A percentile compares a stretch with the other conserved stretches of the same genome.
These are phyloP conservation scores for Monopterus albus DNA, from an alignment of 2,113 vertebrate species.

Conservation along the genomic window DNA sequence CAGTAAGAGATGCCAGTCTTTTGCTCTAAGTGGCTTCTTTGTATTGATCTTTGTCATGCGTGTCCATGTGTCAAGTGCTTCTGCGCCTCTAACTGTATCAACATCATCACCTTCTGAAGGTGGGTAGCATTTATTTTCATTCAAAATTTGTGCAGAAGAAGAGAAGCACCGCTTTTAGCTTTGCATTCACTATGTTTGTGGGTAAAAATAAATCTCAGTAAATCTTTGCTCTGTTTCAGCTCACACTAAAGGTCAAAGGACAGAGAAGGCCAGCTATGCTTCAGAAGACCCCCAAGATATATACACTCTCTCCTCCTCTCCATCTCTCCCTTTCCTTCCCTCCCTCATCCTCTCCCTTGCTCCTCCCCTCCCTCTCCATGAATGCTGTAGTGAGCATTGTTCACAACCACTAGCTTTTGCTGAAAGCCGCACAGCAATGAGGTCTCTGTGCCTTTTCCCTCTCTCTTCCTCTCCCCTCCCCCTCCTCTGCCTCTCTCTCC, in stretches of 20 bases:
- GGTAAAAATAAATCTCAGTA: slow-evolving; percentile 53
- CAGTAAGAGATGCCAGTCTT: slow-evolving; percentile 27
- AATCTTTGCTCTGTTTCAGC: slow-evolving; percentile 56
- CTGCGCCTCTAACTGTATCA: background rate
- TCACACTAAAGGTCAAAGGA: slow-evolving; percentile 75
- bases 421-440: slow-evolving; percentile 80
- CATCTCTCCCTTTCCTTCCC: slow-evolving; percentile 16
- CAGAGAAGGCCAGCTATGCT: slow-evolving; percentile 69
- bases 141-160: background rate
- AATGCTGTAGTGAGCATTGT: slow-evolving; percentile 81
- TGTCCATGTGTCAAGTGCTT: slow-evolving; percentile 20
- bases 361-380: slow-evolving; percentile 47
- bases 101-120: background rate
- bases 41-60: slow-evolving; percentile 41
- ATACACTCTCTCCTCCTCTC: slow-evolving; percentile 24
- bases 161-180: slow-evolving; percentile 2
- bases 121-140: background rate
- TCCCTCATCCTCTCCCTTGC: slow-evolving; percentile 27
- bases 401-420: slow-evolving; percentile 75
- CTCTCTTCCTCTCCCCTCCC: slow-evolving; percentile 67
- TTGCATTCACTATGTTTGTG: slow-evolving; percentile 18
- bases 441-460: slow-evolving; percentile 80
- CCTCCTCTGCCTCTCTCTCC: slow-evolving; percentile 29
- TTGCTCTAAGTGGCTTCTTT: slow-evolving; percentile 10
- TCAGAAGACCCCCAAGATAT: slow-evolving; percentile 71